Percentiles rank a stretch among this genome's conserved stretches.
Conservation (phyloP, 64 coral and sea anemone genomes). For the Pocillopora damicornis region DNA sequence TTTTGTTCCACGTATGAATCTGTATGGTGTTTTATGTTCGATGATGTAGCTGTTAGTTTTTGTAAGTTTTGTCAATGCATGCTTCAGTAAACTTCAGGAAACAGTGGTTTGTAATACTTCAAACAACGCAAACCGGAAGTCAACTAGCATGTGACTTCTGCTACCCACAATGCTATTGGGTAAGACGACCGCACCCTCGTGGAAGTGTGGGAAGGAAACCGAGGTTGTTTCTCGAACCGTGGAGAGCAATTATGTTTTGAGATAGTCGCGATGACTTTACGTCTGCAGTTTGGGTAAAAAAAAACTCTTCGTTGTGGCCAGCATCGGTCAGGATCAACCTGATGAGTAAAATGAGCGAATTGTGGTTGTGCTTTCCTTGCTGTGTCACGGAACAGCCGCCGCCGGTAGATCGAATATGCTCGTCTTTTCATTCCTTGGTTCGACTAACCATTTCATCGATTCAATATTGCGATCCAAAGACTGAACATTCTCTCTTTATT, state of each 20-base stretch:
- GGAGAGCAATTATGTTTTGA: neutral
- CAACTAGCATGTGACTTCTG: slow-evolving; percentile 1
- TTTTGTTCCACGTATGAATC: too few relatives aligned
- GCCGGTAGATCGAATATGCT: slow-evolving; percentile 14
- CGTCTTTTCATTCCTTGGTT: neutral
- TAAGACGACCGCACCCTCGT: slow-evolving; percentile 25
- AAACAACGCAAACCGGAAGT: neutral
- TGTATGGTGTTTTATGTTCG: too few relatives aligned
- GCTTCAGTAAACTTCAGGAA: neutral
- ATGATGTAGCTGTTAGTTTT: too few relatives aligned
- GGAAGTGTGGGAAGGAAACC: slow-evolving; percentile 44
- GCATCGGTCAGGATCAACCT: neutral
- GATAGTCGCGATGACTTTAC: slow-evolving; percentile 22
- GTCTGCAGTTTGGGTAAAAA: slow-evolving; percentile 8
- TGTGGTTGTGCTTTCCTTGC: slow-evolving; percentile 43
- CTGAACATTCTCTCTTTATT: neutral
- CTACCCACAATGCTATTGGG: slow-evolving; percentile 8
- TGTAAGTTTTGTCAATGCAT: too few relatives aligned
- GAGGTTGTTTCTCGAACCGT: neutral
- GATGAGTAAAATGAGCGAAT: slow-evolving; percentile 33
- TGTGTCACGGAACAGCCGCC: slow-evolving; percentile 28
- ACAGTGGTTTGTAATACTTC: neutral
- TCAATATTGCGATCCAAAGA: neutral
- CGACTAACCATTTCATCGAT: neutral
- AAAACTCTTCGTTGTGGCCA: neutral